Evolutionary conservation across 2,113 vertebrate species (phyloP), one percentile per base, ranked within the genome.

Genomic region (Chionomys nivalis): DNA sequence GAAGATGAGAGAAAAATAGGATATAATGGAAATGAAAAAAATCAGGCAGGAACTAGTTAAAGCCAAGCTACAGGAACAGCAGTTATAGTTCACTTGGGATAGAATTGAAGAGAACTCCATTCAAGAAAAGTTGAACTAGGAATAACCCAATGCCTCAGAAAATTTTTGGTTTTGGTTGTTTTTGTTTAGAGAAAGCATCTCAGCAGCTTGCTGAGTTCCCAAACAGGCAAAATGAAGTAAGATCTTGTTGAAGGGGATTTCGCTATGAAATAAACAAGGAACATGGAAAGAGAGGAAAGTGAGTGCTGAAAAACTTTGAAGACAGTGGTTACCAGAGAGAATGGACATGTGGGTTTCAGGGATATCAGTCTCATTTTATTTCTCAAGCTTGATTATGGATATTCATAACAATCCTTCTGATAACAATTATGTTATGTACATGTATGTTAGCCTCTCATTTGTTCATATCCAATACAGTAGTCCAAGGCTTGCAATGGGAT

Each of bases 1-100:
- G 26, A 76, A 93, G 77, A 47, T 33, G 68, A 61, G 36, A 70
- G 66, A 83, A 93, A 87, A 94, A 13, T 79, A 91, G 66, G 19
- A n/a, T 81, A 17, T 9, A 76, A 87, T 76, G 39, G 47, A 88
- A 24, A 39, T 92, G 39, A 65, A 73, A 75, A 79, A 44, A 10
- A 28, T n/a, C 49, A 73, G 39, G 66, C 1, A 70, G 55, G 44
- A 52, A 55, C 17, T 36, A 58, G 7, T 58, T 28, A 44, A 72
- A 63, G 4, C 13, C 49, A 3, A 21, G 70, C 70, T 73, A 3
- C 19, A 73, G 7, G 70, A 39, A 73, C 3, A 73, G 9, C 36
- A 39, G 19, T 9, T 73, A 39, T 23, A 39, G 70, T 73, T 39
- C 70, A 21, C 17, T 72, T 72, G 70, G n/a, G 70, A 73, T 10